These are phyloP conservation scores for Hypsibius dujardini DNA, from an alignment of 1,140 invertebrate genomes.

Conservation along the genomic window DNA sequence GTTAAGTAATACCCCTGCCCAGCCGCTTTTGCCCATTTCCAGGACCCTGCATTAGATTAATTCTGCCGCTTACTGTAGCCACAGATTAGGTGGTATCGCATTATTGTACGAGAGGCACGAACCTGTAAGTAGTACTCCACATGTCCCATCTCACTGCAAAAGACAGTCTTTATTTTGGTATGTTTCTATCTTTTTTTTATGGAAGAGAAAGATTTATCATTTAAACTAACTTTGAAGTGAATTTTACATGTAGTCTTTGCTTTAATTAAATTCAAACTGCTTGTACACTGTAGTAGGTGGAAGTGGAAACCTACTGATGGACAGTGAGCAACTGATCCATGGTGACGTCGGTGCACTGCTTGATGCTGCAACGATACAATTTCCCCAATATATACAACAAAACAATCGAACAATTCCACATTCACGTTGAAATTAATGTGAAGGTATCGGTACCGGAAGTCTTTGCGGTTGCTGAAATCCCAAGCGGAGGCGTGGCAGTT, in stretches of 20 bases:
- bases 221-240: too few relatives aligned
- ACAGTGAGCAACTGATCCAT: slow-evolving; percentile 53
- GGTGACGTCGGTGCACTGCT: slow-evolving; percentile 61
- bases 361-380: slow-evolving; percentile 49
- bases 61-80: too few relatives aligned
- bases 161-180: neutral
- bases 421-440: neutral
- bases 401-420: neutral
- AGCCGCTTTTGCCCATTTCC: neutral
- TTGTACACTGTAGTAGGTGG: neutral
- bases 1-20: neutral
- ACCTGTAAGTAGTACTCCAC: slow-evolving; percentile 59
- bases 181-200: too few relatives aligned
- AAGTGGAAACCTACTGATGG: slow-evolving; percentile 42
- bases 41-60: neutral
- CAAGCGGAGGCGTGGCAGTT: slow-evolving; percentile 76
- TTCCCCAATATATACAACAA: neutral
- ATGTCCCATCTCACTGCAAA: slow-evolving; percentile 53
- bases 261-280: neutral
- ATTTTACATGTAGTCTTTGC: neutral
- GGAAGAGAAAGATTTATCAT: too few relatives aligned
- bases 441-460: slow-evolving; percentile 46
- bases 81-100: neutral
- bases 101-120: too few relatives aligned
- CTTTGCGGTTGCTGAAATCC: slow-evolving; percentile 66